Evolutionary conservation across 2,888 invertebrate genomes (phyloP), one percentile per base, ranked within the genome.

Genomic region (Embidobia sp.): DNA sequence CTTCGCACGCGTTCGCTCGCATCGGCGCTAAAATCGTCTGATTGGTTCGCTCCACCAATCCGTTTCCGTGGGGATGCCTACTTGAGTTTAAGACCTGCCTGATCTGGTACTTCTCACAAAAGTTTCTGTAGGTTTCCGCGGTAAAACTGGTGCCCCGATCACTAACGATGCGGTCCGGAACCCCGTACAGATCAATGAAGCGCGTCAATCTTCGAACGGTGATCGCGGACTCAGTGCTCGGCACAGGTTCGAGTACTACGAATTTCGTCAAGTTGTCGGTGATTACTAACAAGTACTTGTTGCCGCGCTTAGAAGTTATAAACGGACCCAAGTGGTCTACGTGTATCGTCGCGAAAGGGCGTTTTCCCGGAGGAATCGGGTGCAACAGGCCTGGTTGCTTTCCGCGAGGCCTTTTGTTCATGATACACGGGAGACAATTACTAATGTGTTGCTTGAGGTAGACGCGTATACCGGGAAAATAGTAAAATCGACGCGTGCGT

Each of bases 201-300:
- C n/a, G 5, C 5, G 4, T 10, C 6, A 44, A 26, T 10, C 29
- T 53, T 2, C 27, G 48, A 0, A 80, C 33, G 1, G 61, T 61
- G 0, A 19, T 10, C 2, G 7, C 19, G 0, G 53, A 15, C 3
- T 53, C 63, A 0, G 75, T 75, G 26, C 44, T 59, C 7, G 40
- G 64, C 1, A 74, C 79, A 6, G 80, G 66, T 16, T 70, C 44
- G 3, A 48, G 4, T 0, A 15, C 13, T 1, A 48, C 31, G 11
- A 48, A 48, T 10, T 48, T 48, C 1, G 48, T 48, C 48, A 48
- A 31, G 7, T 48, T 31, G 11, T 48, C 48, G 2, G 48, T 48
- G 7, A 29, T 22, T 1, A 15, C 15, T 1, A 48, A 10, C n/a
- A 48, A 2, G 16, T 48, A 48, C n/a, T 15, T 48, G 26, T 48